These are phyloP conservation scores for Pammene fasciana DNA, from an alignment of 2,888 invertebrate genomes.

Conservation along the genomic window DNA sequence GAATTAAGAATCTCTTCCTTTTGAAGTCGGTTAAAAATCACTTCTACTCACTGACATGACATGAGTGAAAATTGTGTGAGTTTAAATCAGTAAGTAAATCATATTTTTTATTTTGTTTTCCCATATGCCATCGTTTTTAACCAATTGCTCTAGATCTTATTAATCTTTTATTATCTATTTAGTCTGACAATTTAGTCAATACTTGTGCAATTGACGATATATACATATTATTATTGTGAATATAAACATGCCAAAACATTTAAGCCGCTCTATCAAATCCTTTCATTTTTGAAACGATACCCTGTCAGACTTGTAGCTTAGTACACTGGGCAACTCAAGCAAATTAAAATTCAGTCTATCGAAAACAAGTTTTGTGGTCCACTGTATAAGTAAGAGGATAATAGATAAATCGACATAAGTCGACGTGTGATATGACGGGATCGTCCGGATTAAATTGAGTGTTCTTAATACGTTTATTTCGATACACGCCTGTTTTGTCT, in stretches of 20 bases:
- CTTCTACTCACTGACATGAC: too few relatives aligned
- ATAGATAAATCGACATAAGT: slow-evolving; percentile 61
- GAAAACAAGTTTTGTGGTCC: neutral
- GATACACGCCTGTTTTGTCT: slow-evolving; percentile 52
- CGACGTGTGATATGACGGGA: slow-evolving; percentile 66
- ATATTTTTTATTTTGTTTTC: too few relatives aligned
- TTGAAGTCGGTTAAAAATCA: too few relatives aligned
- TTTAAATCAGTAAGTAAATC: too few relatives aligned
- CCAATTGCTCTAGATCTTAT: too few relatives aligned
- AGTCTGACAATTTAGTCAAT: too few relatives aligned
- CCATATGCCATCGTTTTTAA: too few relatives aligned
- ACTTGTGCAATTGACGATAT: too few relatives aligned
- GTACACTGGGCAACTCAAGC: slow-evolving; percentile 11
- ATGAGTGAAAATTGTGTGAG: too few relatives aligned
- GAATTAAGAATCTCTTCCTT: too few relatives aligned
- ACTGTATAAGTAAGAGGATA: slow-evolving; percentile 47
- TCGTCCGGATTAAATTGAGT: slow-evolving; percentile 72
- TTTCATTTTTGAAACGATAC: slow-evolving; percentile 12
- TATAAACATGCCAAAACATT: slow-evolving; percentile 2
- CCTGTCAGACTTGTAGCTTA: slow-evolving; percentile 16
- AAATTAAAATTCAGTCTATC: slow-evolving; percentile 1
- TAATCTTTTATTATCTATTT: too few relatives aligned
- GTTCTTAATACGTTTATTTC: slow-evolving; percentile 71
- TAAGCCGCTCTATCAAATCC: neutral
- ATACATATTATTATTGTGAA: neutral